Evolutionary conservation across 2,888 invertebrate genomes (phyloP), one percentile per base, ranked within the genome.

Genomic region (Lottia scabra): DNA sequence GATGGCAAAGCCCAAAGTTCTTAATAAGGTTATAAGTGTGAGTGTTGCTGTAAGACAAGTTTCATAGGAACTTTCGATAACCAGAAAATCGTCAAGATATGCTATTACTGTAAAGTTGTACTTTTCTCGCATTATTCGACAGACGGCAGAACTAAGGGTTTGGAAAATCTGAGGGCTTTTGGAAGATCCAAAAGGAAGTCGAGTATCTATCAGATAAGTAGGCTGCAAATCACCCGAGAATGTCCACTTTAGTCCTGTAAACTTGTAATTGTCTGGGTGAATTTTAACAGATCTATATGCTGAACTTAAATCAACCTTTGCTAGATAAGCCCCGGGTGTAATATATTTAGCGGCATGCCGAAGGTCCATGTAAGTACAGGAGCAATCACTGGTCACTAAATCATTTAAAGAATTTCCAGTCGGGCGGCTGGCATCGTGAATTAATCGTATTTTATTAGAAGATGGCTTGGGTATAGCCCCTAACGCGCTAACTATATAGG

Each of bases 361-460:
- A 8, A 72, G 19, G 26, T 72, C 72, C 72, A 72, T 72, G 44
- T 72, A 68, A 19, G 64, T 45, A 64, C 72, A 72, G 4, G 45
- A 45, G 63, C 15, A 45, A 62, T 68, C 65, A 10, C 13, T 64
- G 5, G 26, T 23, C 12, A 65, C 72, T 48, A 27, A 65, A 48
- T 48, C 46, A 63, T 72, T 72, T 43, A 68, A n/a, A 65, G 56
- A 46, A 13, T 43, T 30, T 4, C 46, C 38, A 13, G 30, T 12
- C 2, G 72, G 68, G 12, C 23, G 38, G 38, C 68, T 72, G 26
- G 72, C 68, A 48, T 72, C 72, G 63, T 72, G 72, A n/a, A 72
- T 72, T 16, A 72, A 44, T 23, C 72, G 38, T 3, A 68, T 30
- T n/a, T n/a, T n/a, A 15, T 56, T 68, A 65, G 2, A 19, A 27